Percentiles rank a stretch among this genome's conserved stretches.
These are phyloP conservation scores for Meleagris gallopavo DNA, from an alignment of 2,113 vertebrate genomes.

Conservation along the genomic window DNA sequence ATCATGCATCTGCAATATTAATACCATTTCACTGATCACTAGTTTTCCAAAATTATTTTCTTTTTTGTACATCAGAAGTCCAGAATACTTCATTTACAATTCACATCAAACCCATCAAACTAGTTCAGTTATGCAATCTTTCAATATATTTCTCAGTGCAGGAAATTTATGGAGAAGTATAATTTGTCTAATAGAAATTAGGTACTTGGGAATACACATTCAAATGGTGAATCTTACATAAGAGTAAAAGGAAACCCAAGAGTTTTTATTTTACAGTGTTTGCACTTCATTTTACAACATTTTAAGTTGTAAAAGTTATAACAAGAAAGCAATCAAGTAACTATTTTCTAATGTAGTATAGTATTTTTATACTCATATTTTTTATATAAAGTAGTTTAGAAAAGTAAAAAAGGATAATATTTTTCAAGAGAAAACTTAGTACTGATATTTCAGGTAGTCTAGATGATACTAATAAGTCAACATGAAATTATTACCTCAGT, in stretches of 20 bases:
- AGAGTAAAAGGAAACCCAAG: accelerated
- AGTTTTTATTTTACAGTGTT: background rate
- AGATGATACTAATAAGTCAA: background rate
- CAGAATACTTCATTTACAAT: background rate
- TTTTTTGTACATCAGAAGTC: background rate
- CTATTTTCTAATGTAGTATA: background rate
- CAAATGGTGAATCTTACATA: background rate
- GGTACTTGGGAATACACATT: background rate
- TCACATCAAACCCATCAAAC: background rate
- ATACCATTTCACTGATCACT: background rate
- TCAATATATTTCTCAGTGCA: background rate
- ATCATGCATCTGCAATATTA: background rate
- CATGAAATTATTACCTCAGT: background rate
- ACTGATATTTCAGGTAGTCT: background rate
- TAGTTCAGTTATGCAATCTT: background rate
- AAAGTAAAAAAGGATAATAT: background rate
- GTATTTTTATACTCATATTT: background rate
- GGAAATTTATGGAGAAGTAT: background rate
- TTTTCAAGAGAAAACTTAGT: background rate
- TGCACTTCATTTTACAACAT: background rate
- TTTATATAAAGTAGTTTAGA: background rate
- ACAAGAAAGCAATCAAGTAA: background rate
- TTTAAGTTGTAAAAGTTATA: background rate
- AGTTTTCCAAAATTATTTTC: background rate
- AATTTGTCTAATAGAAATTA: background rate